These are phyloP conservation scores for Tenthredo livida DNA, from an alignment of 2,888 invertebrate genomes.

Conservation along the genomic window DNA sequence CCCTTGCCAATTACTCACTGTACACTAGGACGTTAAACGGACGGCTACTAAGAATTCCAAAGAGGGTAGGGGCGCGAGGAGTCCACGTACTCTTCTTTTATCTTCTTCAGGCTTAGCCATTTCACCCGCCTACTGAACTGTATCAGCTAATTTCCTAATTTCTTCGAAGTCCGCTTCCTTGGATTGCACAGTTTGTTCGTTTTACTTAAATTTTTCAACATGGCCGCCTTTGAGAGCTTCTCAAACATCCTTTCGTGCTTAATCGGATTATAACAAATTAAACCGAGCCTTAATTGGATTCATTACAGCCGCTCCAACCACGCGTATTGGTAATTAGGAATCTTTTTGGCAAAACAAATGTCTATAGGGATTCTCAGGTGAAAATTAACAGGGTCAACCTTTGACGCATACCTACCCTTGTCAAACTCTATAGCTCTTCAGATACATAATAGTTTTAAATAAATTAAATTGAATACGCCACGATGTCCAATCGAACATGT, in stretches of 20 bases:
- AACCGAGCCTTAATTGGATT: slow-evolving; percentile 44
- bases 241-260: slow-evolving; percentile 34
- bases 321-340: slow-evolving; percentile 37
- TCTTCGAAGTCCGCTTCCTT: slow-evolving; percentile 36
- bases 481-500: not conserved
- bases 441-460: not conserved
- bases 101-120: slow-evolving; percentile 41
- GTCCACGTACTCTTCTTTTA: slow-evolving; percentile 45
- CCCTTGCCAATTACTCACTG: slow-evolving; percentile 55
- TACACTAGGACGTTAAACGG: slow-evolving; percentile 55
- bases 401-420: not conserved
- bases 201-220: slow-evolving; percentile 24
- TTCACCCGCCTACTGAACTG: slow-evolving; percentile 34
- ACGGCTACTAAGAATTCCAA: slow-evolving; percentile 43
- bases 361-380: not conserved
- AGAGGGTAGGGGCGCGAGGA: not conserved
- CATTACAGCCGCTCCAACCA: slow-evolving; percentile 22
- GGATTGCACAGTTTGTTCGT: slow-evolving; percentile 13
- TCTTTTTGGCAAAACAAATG: slow-evolving; percentile 41
- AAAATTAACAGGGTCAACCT: slow-evolving; percentile 7
- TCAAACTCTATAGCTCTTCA: not conserved
- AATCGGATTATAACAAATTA: slow-evolving; percentile 50
- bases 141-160: slow-evolving; percentile 49
- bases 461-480: no score
- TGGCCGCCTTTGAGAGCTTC: slow-evolving; percentile 37